Percentiles rank a stretch among this genome's conserved stretches.
These are phyloP conservation scores for Eucriotettix oculatus DNA, from an alignment of 2,888 invertebrate species.

Conservation along the genomic window DNA sequence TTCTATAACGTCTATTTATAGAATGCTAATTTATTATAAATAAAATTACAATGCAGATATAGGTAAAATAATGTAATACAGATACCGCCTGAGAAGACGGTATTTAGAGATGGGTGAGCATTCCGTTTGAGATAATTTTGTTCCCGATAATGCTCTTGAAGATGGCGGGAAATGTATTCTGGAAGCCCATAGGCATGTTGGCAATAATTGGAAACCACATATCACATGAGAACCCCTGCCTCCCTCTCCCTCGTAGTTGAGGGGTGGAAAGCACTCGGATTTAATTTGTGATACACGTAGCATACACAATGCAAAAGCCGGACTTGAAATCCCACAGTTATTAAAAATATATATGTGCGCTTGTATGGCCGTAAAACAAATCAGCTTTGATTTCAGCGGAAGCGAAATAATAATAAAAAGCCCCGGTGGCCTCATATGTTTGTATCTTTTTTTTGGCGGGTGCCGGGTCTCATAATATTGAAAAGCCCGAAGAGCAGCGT, in stretches of 20 bases:
- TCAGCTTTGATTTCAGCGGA: constrained; percentile 4
- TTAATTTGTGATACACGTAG: constrained; percentile 10
- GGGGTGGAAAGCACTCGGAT: background rate
- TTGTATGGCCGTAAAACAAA: constrained; percentile 3
- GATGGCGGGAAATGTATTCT: too few relatives aligned
- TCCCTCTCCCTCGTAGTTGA: background rate
- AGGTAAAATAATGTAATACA: too few relatives aligned
- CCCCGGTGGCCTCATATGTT: background rate
- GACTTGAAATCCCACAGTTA: background rate
- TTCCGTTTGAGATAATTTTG: too few relatives aligned
- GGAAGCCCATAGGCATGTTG: too few relatives aligned
- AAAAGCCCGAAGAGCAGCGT: constrained; percentile 2
- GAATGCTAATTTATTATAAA: too few relatives aligned
- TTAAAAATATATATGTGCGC: constrained; percentile 1
- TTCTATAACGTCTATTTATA: too few relatives aligned
- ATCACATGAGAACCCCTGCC: constrained; percentile 3
- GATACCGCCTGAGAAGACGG: too few relatives aligned
- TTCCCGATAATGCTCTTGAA: too few relatives aligned
- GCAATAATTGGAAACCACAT: constrained; percentile 10
- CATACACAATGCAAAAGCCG: background rate
- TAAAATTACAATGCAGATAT: too few relatives aligned
- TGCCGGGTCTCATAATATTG: background rate
- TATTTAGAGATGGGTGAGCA: too few relatives aligned
- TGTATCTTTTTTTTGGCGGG: background rate
- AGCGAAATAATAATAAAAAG: background rate